Conservation (phyloP, 2,888 invertebrate species). For the Nesidiocoris tenuis region DNA sequence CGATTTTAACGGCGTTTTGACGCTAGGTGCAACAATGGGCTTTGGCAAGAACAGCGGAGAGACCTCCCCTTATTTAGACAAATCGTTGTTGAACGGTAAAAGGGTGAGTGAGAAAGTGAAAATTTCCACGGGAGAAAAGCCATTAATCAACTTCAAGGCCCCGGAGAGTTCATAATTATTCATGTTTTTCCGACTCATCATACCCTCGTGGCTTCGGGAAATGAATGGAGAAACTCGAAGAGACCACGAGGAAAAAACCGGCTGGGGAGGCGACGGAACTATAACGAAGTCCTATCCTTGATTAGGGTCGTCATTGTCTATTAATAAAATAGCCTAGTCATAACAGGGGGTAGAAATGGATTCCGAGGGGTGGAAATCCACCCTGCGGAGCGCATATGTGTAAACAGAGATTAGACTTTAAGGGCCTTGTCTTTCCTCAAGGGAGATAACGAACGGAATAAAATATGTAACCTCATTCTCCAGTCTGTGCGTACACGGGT, state of each 20-base stretch:
- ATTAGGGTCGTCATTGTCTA: constrained; percentile 37
- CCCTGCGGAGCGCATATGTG: constrained; percentile 40
- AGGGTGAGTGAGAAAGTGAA: neutral
- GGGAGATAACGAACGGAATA: constrained; percentile 41
- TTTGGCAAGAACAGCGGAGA: constrained; percentile 6
- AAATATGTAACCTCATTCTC: constrained; percentile 41
- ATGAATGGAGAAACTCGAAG: neutral
- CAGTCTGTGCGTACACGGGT: neutral
- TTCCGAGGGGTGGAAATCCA: neutral
- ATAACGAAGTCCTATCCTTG: constrained; percentile 21
- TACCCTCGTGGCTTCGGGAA: no score
- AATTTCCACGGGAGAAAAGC: constrained; percentile 18
- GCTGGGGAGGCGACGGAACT: neutral
- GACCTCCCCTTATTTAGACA: constrained; percentile 31
- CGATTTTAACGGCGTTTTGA: constrained; percentile 26
- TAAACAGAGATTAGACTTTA: constrained; percentile 45
- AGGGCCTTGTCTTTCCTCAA: constrained; percentile 24
- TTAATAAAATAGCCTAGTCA: constrained; percentile 31
- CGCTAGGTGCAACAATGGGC: constrained; percentile 27
- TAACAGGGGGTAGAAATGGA: constrained; percentile 2
- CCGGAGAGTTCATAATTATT: constrained; percentile 24
- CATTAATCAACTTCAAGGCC: constrained; percentile 36
- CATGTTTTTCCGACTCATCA: constrained; percentile 37
- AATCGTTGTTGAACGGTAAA: constrained; percentile 14
- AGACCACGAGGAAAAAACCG: neutral